phyloP scores from a whole-genome alignment of 2,888 invertebrate species.

The Dolomedes plantarius region DNA sequence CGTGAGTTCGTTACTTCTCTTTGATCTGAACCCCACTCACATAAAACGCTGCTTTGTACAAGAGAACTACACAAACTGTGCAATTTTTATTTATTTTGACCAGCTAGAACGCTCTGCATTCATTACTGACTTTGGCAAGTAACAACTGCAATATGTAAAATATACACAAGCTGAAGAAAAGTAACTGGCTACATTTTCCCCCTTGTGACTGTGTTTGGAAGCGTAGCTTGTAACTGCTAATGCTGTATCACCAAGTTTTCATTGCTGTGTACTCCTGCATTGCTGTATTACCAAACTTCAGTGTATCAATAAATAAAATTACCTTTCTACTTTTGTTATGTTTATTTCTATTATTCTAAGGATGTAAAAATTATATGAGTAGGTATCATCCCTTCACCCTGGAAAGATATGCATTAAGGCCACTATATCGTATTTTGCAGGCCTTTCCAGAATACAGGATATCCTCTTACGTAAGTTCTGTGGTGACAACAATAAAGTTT shows the following conservation, averaged over 20 bases:
- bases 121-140: constrained; percentile 41
- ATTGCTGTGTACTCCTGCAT: constrained; percentile 68
- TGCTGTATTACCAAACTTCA: constrained; percentile 65
- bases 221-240: constrained; percentile 56
- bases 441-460: no score
- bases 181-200: constrained; percentile 59
- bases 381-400: no score
- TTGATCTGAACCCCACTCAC: no score
- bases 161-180: constrained; percentile 31
- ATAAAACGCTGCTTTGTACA: neutral
- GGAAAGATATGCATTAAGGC: no score
- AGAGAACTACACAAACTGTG: neutral
- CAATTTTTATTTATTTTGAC: neutral
- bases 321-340: constrained; percentile 47
- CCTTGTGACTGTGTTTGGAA: constrained; percentile 55
- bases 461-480: no score
- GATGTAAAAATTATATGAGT: no score
- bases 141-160: constrained; percentile 39
- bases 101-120: constrained; percentile 23
- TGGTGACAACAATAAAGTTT: no score
- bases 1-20: no score
- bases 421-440: no score
- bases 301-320: constrained; percentile 62
- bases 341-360: neutral
- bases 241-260: constrained; percentile 55